Percentiles rank a stretch among this genome's conserved stretches.
Evolutionary conservation across 2,113 vertebrate species (phyloP).

Genomic region (Saccopteryx leptura): DNA sequence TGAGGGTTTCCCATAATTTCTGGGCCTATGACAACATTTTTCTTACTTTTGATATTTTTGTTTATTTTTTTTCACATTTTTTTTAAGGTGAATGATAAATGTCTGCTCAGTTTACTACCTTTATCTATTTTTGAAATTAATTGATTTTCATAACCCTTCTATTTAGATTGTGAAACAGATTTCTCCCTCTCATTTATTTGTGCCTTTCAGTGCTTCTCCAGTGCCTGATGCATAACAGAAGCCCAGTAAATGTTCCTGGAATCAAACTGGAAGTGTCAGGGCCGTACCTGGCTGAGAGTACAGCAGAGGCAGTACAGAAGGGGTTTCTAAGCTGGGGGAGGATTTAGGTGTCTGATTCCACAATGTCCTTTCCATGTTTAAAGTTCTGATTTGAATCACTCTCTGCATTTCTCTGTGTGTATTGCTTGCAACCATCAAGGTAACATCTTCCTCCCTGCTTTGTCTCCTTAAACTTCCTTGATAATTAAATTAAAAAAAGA

Average conservation of each 20-base stretch:
- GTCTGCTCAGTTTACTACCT: neutral
- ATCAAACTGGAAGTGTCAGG: neutral
- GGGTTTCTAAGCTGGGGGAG: neutral
- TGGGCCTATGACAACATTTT: neutral
- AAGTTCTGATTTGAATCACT: neutral
- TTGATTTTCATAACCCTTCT: neutral
- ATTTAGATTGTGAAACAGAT: neutral
- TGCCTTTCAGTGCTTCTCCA: neutral
- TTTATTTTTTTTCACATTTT: neutral
- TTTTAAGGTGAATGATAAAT: neutral
- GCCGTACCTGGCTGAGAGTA: neutral
- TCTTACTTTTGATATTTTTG: neutral
- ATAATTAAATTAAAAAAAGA: slow-evolving; percentile 81
- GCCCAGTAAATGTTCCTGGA: neutral
- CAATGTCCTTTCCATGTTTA: neutral
- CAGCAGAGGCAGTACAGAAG: neutral
- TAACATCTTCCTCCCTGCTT: slow-evolving; percentile 64
- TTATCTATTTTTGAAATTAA: neutral
- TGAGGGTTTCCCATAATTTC: neutral
- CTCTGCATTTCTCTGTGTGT: slow-evolving; percentile 58
- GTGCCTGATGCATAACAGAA: neutral
- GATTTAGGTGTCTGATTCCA: neutral
- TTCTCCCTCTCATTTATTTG: neutral
- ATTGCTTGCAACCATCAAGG: slow-evolving; percentile 53
- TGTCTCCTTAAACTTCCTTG: slow-evolving; percentile 83